phyloP scores from a whole-genome alignment of 2,113 vertebrate genomes.

The Albula glossodonta region DNA sequence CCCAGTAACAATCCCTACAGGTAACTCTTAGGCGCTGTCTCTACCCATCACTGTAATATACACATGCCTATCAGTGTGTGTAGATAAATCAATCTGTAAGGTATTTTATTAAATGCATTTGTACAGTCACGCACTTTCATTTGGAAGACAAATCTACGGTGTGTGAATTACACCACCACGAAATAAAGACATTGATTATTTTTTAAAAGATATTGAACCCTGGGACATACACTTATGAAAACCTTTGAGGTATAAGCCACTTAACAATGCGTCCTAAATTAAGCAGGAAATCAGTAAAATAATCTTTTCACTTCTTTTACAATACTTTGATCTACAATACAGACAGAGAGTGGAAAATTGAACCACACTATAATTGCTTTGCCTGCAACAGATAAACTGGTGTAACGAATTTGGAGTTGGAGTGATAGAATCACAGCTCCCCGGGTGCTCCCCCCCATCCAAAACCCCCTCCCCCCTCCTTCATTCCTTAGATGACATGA shows the following conservation, averaged over 20 bases:
- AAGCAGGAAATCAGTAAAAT: conserved; percentile 39
- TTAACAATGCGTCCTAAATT: conserved; percentile 39
- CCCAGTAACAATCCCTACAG: too few species aligned
- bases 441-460: conserved; percentile 54
- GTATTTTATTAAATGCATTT: background rate
- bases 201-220: conserved; percentile 33
- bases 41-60: too few species aligned
- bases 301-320: conserved; percentile 51
- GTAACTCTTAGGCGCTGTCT: too few species aligned
- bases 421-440: conserved; percentile 86
- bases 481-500: conserved; percentile 84
- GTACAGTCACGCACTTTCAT: conserved; percentile 5
- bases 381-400: conserved; percentile 84
- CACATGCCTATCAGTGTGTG: too few species aligned
- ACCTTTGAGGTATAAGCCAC: conserved; percentile 37
- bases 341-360: conserved; percentile 86
- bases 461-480: conserved; percentile 69
- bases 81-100: background rate
- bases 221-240: conserved; percentile 33
- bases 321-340: conserved; percentile 85
- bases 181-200: conserved; percentile 31
- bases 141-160: conserved; percentile 6
- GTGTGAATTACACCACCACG: background rate
- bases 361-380: conserved; percentile 89
- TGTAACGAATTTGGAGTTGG: conserved; percentile 89